phyloP scores from a whole-genome alignment of 23 tunicate genomes.

The Botrylloides violaceus region DNA sequence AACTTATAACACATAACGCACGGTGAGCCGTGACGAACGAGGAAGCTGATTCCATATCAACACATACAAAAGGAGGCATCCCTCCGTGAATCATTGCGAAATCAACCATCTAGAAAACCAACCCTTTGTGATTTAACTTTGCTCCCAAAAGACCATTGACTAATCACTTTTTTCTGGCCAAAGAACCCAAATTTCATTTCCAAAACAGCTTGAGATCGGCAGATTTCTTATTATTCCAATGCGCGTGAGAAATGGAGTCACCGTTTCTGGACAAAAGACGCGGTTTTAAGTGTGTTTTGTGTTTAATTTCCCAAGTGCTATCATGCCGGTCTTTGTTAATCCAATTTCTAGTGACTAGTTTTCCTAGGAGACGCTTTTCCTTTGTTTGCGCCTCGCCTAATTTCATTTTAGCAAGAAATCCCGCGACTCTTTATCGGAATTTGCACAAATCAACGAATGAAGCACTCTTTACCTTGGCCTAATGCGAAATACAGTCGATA shows the following conservation, averaged over 20 bases:
- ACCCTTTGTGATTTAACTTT: not conserved
- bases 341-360: conserved; percentile 12
- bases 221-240: not conserved
- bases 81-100: not conserved
- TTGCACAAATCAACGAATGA: not conserved
- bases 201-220: not conserved
- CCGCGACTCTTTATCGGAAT: not conserved
- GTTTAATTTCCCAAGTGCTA: conserved; percentile 23
- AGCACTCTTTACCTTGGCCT: no score
- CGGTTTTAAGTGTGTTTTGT: conserved; percentile 14
- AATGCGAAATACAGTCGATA: no score
- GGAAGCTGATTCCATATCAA: no score
- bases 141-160: not conserved
- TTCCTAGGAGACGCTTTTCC: conserved; percentile 1
- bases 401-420: not conserved
- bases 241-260: not conserved
- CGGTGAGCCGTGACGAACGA: no score
- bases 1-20: no score
- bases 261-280: conserved; percentile 2
- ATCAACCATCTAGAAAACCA: not conserved
- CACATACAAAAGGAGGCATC: no score
- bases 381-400: conserved; percentile 6
- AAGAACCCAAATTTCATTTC: not conserved
- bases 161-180: conserved; percentile 1
- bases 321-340: conserved; percentile 12